Percentiles rank a stretch among this genome's conserved stretches.
Evolutionary conservation across 2,888 invertebrate genomes (phyloP).

Genomic region (Xestia xanthographa): DNA sequence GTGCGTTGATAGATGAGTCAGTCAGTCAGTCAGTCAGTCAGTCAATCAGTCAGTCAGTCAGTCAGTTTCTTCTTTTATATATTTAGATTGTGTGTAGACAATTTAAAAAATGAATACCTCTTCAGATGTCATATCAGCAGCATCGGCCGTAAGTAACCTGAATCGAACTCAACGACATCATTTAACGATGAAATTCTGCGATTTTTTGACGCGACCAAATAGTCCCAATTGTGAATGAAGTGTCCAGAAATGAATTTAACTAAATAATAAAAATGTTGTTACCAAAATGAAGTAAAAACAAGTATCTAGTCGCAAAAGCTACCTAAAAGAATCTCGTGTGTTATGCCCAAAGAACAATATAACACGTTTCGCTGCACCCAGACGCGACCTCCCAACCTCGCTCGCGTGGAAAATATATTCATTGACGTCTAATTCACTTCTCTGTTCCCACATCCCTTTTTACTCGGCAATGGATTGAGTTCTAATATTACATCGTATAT

Average conservation of each 20-base stretch:
- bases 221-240: neutral
- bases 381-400: slow-evolving; percentile 55
- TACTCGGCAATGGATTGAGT: slow-evolving; percentile 44
- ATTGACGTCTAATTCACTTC: slow-evolving; percentile 72
- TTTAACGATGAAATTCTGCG: neutral
- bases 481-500: slow-evolving; percentile 29
- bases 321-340: neutral
- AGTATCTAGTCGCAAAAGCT: neutral
- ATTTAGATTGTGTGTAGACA: no score
- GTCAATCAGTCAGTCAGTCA: no score
- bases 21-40: no score
- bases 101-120: neutral
- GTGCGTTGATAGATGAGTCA: no score
- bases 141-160: neutral
- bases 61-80: no score
- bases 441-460: slow-evolving; percentile 56
- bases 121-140: neutral
- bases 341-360: slow-evolving; percentile 28
- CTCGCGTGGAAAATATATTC: slow-evolving; percentile 75
- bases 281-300: neutral
- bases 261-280: neutral
- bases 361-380: slow-evolving; percentile 51
- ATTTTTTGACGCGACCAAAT: neutral
- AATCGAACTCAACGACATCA: neutral
- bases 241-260: neutral